A percentile compares a stretch with the other conserved stretches of the same genome.
Conservation (phyloP, 2,113 vertebrate species). For the Gasterosteus aculeatus region DNA sequence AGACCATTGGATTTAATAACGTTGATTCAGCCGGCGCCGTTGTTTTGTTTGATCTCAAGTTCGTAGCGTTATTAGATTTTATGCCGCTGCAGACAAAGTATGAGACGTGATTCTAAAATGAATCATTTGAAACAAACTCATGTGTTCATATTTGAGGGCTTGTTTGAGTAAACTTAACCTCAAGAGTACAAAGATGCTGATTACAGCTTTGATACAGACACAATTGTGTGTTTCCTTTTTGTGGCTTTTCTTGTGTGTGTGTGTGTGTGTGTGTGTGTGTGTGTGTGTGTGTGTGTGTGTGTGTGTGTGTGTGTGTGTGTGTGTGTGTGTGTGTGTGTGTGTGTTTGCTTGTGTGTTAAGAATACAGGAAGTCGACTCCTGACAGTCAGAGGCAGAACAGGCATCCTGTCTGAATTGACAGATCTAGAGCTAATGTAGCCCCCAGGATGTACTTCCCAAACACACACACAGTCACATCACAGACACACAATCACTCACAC, state of each 20-base stretch:
- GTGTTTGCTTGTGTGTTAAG: background rate
- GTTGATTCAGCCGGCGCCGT: slow-evolving; percentile 30
- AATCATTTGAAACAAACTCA: slow-evolving; percentile 8
- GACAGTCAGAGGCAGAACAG: slow-evolving; percentile 58
- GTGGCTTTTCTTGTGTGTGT: slow-evolving; percentile 7
- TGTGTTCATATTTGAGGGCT: slow-evolving; percentile 4
- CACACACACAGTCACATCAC: slow-evolving; percentile 32
- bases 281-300: background rate
- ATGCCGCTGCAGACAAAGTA: slow-evolving; percentile 46
- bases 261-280: slow-evolving; percentile 3
- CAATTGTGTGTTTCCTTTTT: slow-evolving; percentile 9
- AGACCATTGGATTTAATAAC: slow-evolving; percentile 58
- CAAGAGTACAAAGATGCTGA: slow-evolving; percentile 2
- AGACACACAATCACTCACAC: slow-evolving; percentile 23
- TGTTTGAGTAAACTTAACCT: slow-evolving; percentile 8
- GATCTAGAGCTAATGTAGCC: slow-evolving; percentile 66
- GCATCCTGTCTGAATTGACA: slow-evolving; percentile 65
- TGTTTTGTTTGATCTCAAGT: slow-evolving; percentile 60
- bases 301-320: background rate
- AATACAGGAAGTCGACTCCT: slow-evolving; percentile 23
- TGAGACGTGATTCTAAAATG: slow-evolving; percentile 8
- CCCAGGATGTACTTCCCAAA: slow-evolving; percentile 57
- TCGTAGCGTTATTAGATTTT: slow-evolving; percentile 58
- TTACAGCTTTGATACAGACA: slow-evolving; percentile 4
- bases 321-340: slow-evolving; percentile 2